A percentile compares a stretch with the other conserved stretches of the same genome.
Evolutionary conservation across 2,888 invertebrate species (phyloP).

Genomic region (Argyresthia albistria): DNA sequence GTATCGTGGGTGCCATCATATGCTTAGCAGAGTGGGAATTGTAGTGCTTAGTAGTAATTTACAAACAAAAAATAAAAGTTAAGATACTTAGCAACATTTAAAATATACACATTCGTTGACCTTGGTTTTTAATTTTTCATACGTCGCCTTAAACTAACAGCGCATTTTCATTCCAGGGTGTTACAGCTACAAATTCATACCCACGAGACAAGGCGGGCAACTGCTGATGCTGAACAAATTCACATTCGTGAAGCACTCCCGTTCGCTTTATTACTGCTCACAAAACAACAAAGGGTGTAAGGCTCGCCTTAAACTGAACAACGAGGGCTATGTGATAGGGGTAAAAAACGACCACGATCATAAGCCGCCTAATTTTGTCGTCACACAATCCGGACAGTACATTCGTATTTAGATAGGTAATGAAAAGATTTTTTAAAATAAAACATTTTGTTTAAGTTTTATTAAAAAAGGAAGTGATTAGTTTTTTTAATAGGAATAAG

Average conservation of each 20-base stretch:
- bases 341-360: neutral
- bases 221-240: neutral
- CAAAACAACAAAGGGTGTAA: constrained; percentile 7
- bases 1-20: no score
- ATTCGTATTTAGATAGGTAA: neutral
- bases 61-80: no score
- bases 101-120: no score
- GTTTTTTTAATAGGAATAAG: no score
- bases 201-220: neutral
- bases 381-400: neutral
- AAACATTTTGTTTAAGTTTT: no score
- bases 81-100: no score
- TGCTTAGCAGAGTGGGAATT: no score
- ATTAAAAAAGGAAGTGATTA: no score
- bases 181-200: neutral
- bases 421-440: no score
- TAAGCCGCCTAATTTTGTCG: neutral
- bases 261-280: constrained; percentile 10
- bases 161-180: no score
- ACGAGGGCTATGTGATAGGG: neutral
- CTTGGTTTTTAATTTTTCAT: constrained; percentile 5
- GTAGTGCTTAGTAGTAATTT: no score
- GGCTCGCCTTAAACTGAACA: neutral
- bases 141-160: no score
- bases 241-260: constrained; percentile 2